Percentiles rank a stretch among this genome's conserved stretches.
Conservation (phyloP, 2,113 vertebrate species). For the Catharus fuscescens region DNA sequence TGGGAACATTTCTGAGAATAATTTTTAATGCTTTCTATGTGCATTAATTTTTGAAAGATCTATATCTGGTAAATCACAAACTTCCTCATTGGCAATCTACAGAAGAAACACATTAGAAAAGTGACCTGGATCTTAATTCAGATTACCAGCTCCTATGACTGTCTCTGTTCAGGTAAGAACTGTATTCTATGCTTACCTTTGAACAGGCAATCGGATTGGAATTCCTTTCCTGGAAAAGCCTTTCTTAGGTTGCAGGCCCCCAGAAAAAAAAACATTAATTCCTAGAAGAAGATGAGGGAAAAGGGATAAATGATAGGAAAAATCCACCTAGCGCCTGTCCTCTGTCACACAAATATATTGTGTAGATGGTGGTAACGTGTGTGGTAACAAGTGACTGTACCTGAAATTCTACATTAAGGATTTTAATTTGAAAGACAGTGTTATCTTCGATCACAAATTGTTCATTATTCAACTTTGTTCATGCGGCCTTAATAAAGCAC, state of each 20-base stretch:
- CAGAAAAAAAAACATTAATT: neutral
- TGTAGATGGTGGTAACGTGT: neutral
- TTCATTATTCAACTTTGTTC: neutral
- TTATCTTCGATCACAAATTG: neutral
- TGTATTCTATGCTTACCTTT: neutral
- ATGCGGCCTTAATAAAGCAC: neutral
- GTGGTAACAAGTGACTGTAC: neutral
- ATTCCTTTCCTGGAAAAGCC: neutral
- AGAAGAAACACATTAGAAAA: neutral
- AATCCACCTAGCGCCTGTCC: neutral
- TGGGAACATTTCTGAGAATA: constrained; percentile 4
- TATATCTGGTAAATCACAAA: neutral
- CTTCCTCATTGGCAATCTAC: neutral
- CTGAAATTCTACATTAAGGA: neutral
- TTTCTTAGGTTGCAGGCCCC: neutral
- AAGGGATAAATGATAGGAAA: neutral
- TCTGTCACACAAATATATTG: neutral
- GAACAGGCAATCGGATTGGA: neutral
- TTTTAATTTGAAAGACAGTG: neutral
- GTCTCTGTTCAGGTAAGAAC: neutral
- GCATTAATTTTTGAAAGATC: neutral
- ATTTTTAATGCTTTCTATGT: neutral
- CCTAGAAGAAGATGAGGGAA: neutral
- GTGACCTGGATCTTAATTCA: neutral
- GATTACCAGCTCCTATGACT: neutral